Conservation (phyloP, 1,140 invertebrate genomes). For the Telenomus remus region DNA sequence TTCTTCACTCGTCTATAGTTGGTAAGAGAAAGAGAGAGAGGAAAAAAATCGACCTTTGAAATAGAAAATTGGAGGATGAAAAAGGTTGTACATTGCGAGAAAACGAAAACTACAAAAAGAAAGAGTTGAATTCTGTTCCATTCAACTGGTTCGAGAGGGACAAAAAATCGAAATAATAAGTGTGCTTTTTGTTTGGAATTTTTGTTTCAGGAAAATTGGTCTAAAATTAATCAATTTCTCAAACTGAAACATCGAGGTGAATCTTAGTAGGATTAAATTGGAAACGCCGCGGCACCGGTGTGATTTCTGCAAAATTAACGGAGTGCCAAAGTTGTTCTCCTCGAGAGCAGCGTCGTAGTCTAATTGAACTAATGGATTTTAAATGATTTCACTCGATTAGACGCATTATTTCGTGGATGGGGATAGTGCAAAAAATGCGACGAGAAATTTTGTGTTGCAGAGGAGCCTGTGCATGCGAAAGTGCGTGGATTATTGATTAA, state of each 20-base stretch:
- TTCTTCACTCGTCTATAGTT: constrained; percentile 56
- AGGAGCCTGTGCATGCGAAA: neutral
- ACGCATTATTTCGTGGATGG: constrained; percentile 37
- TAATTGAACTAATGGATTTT: constrained; percentile 53
- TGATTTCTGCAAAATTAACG: constrained; percentile 48
- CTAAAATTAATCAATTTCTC: neutral
- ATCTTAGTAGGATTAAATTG: constrained; percentile 39
- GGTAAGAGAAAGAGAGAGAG: constrained; percentile 12
- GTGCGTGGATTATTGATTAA: constrained; percentile 29
- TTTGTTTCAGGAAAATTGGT: too few species aligned
- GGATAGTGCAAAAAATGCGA: constrained; percentile 20
- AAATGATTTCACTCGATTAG: constrained; percentile 40
- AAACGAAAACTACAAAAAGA: constrained; percentile 15
- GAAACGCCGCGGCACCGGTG: constrained; percentile 27
- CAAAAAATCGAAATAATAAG: too few species aligned
- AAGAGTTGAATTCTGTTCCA: too few species aligned
- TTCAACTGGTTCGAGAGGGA: too few species aligned
- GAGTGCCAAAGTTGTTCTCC: constrained; percentile 41
- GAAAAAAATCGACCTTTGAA: constrained; percentile 1
- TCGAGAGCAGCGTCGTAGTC: constrained; percentile 23
- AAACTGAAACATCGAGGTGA: neutral
- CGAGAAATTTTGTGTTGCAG: constrained; percentile 18
- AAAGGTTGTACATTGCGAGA: constrained; percentile 12
- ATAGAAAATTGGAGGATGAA: constrained; percentile 4
- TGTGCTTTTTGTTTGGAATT: too few species aligned